A percentile compares a stretch with the other conserved stretches of the same genome.
These are phyloP conservation scores for Rattus norvegicus DNA, from an alignment of 2,113 vertebrate species.

Conservation along the genomic window DNA sequence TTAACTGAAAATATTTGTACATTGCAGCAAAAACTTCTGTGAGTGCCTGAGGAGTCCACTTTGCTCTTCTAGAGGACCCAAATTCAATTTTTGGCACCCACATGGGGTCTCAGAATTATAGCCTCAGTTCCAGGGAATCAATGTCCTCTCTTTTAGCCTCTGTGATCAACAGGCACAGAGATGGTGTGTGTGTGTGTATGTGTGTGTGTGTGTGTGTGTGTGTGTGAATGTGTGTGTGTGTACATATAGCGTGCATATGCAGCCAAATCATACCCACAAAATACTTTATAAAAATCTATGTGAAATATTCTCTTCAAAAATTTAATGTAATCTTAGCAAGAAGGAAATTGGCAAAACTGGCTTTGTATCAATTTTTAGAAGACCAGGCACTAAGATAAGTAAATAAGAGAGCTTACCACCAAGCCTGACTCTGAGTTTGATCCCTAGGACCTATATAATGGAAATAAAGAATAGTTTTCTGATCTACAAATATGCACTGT, in stretches of 20 bases:
- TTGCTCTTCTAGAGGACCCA: background rate
- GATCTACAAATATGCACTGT: background rate
- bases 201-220: no score
- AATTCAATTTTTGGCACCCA: background rate
- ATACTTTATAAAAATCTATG: background rate
- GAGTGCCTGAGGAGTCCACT: background rate
- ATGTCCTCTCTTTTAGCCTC: background rate
- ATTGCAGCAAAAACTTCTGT: background rate
- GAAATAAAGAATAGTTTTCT: background rate
- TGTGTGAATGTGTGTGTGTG: no score
- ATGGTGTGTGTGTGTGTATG: no score
- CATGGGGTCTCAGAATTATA: background rate
- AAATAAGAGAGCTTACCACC: background rate
- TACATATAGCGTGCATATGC: no score
- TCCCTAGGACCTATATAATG: background rate
- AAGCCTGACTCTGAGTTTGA: background rate
- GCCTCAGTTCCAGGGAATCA: background rate
- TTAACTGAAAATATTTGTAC: background rate
- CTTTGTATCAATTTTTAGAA: background rate
- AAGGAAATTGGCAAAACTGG: background rate
- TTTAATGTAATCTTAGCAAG: background rate
- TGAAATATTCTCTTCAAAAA: slow-evolving; percentile 40
- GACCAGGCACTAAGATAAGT: background rate
- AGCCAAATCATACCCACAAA: background rate
- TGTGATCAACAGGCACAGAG: background rate